phyloP scores from a whole-genome alignment of 2,888 invertebrate species.

The Empis livida region DNA sequence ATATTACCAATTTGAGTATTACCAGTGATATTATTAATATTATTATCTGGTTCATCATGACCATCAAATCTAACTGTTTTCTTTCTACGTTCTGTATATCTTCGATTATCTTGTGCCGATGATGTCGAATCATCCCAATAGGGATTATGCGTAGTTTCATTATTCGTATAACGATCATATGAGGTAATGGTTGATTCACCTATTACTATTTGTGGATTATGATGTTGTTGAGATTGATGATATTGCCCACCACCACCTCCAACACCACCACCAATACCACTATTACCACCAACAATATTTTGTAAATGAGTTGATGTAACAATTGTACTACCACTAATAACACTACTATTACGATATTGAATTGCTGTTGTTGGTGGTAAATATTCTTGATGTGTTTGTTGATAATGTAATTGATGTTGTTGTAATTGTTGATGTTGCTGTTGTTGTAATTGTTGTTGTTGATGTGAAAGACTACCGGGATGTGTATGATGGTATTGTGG shows the following conservation, averaged over 20 bases:
- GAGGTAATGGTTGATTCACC: constrained; percentile 20
- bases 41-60: constrained; percentile 39
- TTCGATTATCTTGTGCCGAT: constrained; percentile 47
- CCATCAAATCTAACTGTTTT: constrained; percentile 85
- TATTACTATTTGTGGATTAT: constrained; percentile 38
- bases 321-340: background rate
- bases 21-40: background rate
- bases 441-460: constrained; percentile 3
- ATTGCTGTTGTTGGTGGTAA: background rate
- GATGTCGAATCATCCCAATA: constrained; percentile 23
- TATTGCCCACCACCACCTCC: constrained; percentile 10
- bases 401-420: constrained; percentile 2
- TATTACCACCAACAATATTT: background rate
- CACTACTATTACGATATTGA: background rate
- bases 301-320: background rate
- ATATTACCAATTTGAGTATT: background rate
- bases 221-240: constrained; percentile 30
- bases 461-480: constrained; percentile 5
- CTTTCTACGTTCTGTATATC: constrained; percentile 83
- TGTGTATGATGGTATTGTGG: constrained; percentile 19
- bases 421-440: background rate
- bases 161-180: constrained; percentile 24
- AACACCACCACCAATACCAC: background rate
- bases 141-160: constrained; percentile 17
- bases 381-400: constrained; percentile 4